Evolutionary conservation across 2,888 invertebrate species (phyloP).

Genomic region (Drosophila niveifrons): DNA sequence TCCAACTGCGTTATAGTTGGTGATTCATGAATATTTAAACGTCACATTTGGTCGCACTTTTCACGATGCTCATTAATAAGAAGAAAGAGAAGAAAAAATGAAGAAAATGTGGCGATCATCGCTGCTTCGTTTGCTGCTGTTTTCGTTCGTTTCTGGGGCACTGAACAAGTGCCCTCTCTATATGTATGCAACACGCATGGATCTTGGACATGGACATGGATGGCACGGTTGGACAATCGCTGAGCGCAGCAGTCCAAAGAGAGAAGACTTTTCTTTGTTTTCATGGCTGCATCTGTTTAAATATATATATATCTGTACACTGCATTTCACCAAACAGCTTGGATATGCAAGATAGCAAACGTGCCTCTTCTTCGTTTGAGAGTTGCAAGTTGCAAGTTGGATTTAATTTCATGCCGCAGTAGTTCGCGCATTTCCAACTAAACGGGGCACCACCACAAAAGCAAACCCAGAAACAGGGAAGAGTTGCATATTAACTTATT

Average conservation of each 20-base stretch:
- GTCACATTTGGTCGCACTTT: conserved; percentile 85
- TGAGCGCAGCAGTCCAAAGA: conserved; percentile 33
- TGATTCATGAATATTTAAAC: conserved; percentile 85
- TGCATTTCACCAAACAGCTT: conserved; percentile 65
- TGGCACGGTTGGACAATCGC: conserved; percentile 77
- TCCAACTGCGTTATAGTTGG: conserved; percentile 77
- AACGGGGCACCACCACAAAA: conserved; percentile 59
- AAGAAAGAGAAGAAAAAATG: conserved; percentile 49
- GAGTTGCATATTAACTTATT: conserved; percentile 65
- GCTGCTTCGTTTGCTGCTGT: conserved; percentile 60
- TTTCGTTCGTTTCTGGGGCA: conserved; percentile 66
- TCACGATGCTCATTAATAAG: conserved; percentile 83
- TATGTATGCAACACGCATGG: conserved; percentile 48
- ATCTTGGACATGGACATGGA: conserved; percentile 53
- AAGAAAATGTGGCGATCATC: conserved; percentile 77
- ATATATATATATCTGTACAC: conserved; percentile 51
- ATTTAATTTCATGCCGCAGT: conserved; percentile 84
- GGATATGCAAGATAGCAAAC: conserved; percentile 76
- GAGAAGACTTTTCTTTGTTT: conserved; percentile 78
- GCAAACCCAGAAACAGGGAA: not conserved
- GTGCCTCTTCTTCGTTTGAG: conserved; percentile 33
- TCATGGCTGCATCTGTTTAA: conserved; percentile 63
- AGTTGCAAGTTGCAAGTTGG: conserved; percentile 62
- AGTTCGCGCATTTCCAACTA: conserved; percentile 80
- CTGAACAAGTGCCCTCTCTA: conserved; percentile 81